Percentiles rank a stretch among this genome's conserved stretches.
Conservation (phyloP, 2,888 invertebrate genomes). For the Thera britannica region DNA sequence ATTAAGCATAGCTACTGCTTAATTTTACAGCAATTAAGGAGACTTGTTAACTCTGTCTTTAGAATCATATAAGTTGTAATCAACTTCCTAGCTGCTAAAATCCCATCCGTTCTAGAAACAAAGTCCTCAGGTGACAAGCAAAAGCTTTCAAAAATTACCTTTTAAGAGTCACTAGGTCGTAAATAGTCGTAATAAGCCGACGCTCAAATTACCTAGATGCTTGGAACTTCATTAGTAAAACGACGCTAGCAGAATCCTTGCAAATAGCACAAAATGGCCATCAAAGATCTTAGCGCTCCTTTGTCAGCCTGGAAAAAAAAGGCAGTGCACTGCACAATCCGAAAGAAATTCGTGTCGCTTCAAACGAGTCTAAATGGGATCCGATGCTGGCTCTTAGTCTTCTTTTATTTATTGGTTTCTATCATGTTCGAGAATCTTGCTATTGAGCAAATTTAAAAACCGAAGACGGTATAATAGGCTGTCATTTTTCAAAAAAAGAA, state of each 20-base stretch:
- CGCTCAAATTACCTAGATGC: slow-evolving; percentile 4
- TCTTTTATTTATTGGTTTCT: background rate
- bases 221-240: slow-evolving; percentile 23
- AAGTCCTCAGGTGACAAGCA: too few relatives aligned
- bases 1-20: too few relatives aligned
- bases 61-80: too few relatives aligned
- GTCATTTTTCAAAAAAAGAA: background rate
- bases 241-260: slow-evolving; percentile 26
- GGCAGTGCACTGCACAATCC: slow-evolving; percentile 16
- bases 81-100: too few relatives aligned
- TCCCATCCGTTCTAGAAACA: too few relatives aligned
- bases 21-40: too few relatives aligned
- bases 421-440: background rate
- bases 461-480: background rate
- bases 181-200: background rate
- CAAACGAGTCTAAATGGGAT: slow-evolving; percentile 33
- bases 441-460: background rate
- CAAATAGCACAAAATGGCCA: slow-evolving; percentile 29
- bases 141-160: background rate
- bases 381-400: slow-evolving; percentile 10
- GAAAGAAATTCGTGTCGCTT: slow-evolving; percentile 29
- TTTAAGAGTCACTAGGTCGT: background rate
- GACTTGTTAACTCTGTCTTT: too few relatives aligned
- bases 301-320: slow-evolving; percentile 31
- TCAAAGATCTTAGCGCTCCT: slow-evolving; percentile 34